phyloP scores from a whole-genome alignment of 1,140 invertebrate genomes.

The Polyergus mexicanus region DNA sequence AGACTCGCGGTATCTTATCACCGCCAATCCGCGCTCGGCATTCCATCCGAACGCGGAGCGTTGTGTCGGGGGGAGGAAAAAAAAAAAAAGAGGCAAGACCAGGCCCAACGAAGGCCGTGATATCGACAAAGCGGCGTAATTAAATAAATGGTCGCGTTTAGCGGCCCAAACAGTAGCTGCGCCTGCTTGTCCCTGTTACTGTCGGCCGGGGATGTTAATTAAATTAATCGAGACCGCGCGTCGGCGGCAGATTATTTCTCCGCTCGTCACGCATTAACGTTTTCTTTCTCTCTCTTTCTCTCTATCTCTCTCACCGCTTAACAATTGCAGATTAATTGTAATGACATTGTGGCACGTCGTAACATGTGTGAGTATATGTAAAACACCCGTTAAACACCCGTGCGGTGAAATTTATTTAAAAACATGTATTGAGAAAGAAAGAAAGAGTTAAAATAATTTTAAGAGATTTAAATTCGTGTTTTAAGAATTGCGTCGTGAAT shows the following conservation, averaged over 20 bases:
- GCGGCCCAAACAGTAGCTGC: constrained; percentile 19
- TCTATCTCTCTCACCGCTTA: constrained; percentile 1
- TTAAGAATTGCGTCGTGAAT: neutral
- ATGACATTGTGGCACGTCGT: constrained; percentile 25
- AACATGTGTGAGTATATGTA: neutral
- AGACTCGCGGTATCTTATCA: constrained; percentile 75
- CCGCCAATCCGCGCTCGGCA: constrained; percentile 69
- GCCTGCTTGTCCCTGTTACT: constrained; percentile 58
- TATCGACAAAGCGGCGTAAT: constrained; percentile 70
- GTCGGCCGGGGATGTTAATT: constrained; percentile 68
- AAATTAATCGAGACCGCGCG: constrained; percentile 60
- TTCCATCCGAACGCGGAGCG: constrained; percentile 58
- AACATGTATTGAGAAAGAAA: neutral
- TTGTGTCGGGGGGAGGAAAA: neutral
- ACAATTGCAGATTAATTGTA: constrained; percentile 56
- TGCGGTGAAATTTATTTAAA: neutral
- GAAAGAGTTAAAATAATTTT: constrained; percentile 11
- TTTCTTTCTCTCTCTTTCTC: neutral
- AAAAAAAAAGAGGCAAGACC: constrained; percentile 50
- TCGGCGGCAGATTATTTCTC: constrained; percentile 55
- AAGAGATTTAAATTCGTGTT: neutral
- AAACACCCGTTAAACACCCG: neutral
- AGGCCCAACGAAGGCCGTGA: constrained; percentile 60
- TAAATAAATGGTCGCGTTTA: constrained; percentile 65
- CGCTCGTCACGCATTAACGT: constrained; percentile 49